A percentile compares a stretch with the other conserved stretches of the same genome.
These are phyloP conservation scores for Scylla paramamosain DNA, from an alignment of 1,140 invertebrate species.

Conservation along the genomic window DNA sequence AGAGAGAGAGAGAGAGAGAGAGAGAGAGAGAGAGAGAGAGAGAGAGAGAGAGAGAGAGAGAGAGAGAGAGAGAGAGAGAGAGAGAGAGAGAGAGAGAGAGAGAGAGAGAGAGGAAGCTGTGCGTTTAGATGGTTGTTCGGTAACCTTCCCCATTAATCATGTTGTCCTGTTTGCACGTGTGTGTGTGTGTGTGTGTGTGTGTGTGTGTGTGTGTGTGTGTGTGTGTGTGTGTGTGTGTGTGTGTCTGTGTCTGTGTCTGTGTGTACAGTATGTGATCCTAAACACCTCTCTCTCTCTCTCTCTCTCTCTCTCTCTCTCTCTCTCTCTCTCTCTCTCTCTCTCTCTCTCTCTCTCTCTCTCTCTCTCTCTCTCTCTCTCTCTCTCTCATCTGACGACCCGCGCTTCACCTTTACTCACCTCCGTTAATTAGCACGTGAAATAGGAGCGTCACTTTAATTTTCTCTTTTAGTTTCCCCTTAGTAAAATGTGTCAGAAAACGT, in stretches of 20 bases:
- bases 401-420: not conserved
- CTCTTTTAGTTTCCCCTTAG: not conserved
- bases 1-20: slow-evolving; percentile 3
- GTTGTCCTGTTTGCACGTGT: not conserved
- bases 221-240: no score
- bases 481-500: not conserved
- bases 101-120: slow-evolving; percentile 20
- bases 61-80: slow-evolving; percentile 19
- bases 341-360: slow-evolving; percentile 7
- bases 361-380: not conserved
- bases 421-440: not conserved
- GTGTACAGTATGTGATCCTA: no score
- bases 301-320: no score
- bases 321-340: no score
- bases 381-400: not conserved
- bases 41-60: slow-evolving; percentile 18
- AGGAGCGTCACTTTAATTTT: not conserved
- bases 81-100: slow-evolving; percentile 19
- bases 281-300: no score
- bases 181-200: not conserved
- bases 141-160: not conserved
- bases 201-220: not conserved
- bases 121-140: not conserved
- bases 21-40: slow-evolving; percentile 19
- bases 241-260: no score